Base-by-base conservation (phyloP, 2,113 vertebrate genomes). In the Vidua chalybeata region DNA sequence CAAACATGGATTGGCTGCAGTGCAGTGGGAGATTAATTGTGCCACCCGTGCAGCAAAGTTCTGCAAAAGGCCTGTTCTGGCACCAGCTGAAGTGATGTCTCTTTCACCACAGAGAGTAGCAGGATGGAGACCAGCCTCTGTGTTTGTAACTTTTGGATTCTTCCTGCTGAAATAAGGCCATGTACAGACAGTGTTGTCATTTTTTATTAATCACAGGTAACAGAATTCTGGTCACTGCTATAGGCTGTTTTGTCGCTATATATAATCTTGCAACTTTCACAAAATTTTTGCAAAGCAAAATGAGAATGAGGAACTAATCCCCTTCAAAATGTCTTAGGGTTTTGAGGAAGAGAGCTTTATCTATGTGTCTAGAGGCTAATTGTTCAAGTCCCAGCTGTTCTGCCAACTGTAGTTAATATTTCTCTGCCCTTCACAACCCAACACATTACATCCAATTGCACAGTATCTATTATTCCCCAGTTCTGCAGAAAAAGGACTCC, bases 341-440 rank as follows among this genome's bases (percentile, higher is more conserved):
- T 94, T 94, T 81, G 92, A 93, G 72, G 61, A 94, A 68, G 66
- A 86, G 49, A 78, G 86, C 77, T 90, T 92, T 90, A 93, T 95
- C 83, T 84, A 41, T 1, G 46, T 93, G 80, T 94, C 93, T 90
- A 89, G 83, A 95, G 93, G 96, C 94, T 94, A 96, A 92, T 93
- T 94, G 90, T 96, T 90, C 90, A 97, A 95, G 88, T 96, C 94
- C 76, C 94, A 96, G 92, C 94, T 96, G 93, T 95, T 95, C 85
- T 95, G 94, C 93, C 96, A 96, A 94, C 93, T 96, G 88, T 95
- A 88, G 80, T 96, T 97, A 96, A 94, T 92, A 96, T 84, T 94
- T 77, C 86, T 93, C 79, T 95, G 92, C 79, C 88, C 83, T 96
- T 96, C 93, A 89, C 79, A 93, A 96, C 68, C 48, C 76, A 92